Conservation (phyloP, 2,797 vertebrate genomes). For the Paedocypris micromegethes region DNA sequence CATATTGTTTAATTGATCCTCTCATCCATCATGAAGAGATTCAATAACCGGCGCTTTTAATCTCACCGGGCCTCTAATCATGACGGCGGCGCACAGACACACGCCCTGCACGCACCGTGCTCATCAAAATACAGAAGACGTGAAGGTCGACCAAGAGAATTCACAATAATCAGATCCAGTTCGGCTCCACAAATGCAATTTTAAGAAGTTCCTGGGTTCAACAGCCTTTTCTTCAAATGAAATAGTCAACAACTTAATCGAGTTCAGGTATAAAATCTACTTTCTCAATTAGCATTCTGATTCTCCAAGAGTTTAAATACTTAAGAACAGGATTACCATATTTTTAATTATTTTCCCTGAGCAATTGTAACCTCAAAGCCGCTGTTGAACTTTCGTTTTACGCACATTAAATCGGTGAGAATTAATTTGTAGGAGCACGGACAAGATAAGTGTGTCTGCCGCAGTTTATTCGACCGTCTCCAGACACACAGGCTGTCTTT, state of each 20-base stretch:
- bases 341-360: too few relatives aligned
- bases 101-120: conserved; percentile 33
- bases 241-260: too few relatives aligned
- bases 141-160: conserved; percentile 17
- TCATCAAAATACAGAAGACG: conserved; percentile 28
- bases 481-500: conserved; percentile 44
- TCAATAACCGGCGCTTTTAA: conserved; percentile 65
- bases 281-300: too few relatives aligned
- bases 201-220: not conserved
- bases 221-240: not conserved
- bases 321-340: too few relatives aligned
- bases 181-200: not conserved
- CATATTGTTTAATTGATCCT: conserved; percentile 71
- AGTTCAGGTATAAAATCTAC: too few relatives aligned
- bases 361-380: too few relatives aligned
- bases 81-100: conserved; percentile 52
- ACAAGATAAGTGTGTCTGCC: conserved; percentile 1
- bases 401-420: too few relatives aligned
- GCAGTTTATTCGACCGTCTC: conserved; percentile 43
- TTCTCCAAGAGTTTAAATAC: too few relatives aligned
- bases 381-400: too few relatives aligned
- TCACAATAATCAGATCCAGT: not conserved
- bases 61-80: conserved; percentile 59
- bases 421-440: too few relatives aligned
- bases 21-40: conserved; percentile 67